Evolutionary conservation across 2,113 vertebrate species (phyloP), one percentile per base, ranked within the genome.

Genomic region (Sigmodon hispidus): DNA sequence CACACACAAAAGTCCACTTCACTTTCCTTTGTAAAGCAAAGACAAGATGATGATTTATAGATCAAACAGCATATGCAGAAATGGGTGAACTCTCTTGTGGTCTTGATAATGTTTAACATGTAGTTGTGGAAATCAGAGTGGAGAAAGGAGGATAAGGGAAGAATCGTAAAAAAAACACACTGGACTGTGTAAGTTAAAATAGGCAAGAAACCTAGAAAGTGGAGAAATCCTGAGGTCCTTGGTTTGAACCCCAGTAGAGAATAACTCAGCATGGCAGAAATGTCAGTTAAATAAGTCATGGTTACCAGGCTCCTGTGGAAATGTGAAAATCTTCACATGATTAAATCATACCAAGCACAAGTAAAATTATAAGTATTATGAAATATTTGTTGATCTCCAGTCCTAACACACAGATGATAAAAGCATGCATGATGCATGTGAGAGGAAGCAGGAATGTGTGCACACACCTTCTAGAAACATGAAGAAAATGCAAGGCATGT

Each of bases 21-120:
- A 24, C 21, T 29, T 45, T 45, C 19, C 34, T 95, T 59, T 40
- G 95, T 73, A 95, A 86, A n/a, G 91, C 50, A 86, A 70, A 94
- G 31, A 34, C 70, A 80, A 94, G 31, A 34, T 65, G 76, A 40
- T 87, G 31, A 45, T 65, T 88, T 83, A 43, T 77, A 7, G 15
- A 59, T 63, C 43, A 15, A 65, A 8, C 7, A 83, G 61, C 40
- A 48, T 8, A 1, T 1, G 1, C 17, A 11, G 19, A 43, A 52
- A 19, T 29, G 2, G n/a, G 59, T 13, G 1, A 1, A 22, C 22
- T 86, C 36, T 93, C 50, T 75, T 1, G 34, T 65, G 8, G 24
- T 67, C 31, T 86, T 52, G 59, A 67, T 70, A 31, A 69, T 48
- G 24, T 75, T 70, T 87, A 13, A 29, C 16, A 45, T 81, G 29